phyloP scores from a whole-genome alignment of 1,140 invertebrate species.

The Sarcophaga bullata region DNA sequence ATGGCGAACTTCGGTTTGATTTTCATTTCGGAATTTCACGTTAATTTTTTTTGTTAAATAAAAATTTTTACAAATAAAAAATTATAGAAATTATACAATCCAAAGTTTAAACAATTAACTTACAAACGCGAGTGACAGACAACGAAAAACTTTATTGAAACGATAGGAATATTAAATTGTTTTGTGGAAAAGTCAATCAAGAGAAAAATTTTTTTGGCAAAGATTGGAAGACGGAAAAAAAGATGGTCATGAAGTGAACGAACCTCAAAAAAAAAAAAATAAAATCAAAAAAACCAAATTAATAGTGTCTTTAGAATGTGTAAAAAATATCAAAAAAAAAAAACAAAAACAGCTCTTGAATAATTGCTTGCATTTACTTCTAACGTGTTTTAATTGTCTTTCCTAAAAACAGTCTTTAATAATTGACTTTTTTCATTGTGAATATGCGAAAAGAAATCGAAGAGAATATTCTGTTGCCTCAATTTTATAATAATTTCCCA shows the following conservation, averaged over 20 bases:
- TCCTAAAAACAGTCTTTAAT: background rate
- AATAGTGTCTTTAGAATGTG: background rate
- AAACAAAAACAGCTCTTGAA: no score
- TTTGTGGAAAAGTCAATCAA: background rate
- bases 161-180: background rate
- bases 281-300: slow-evolving; percentile 19
- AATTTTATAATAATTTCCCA: no score
- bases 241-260: slow-evolving; percentile 36
- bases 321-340: background rate
- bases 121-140: background rate
- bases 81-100: background rate
- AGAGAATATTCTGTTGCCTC: no score
- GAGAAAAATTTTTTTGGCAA: slow-evolving; percentile 29
- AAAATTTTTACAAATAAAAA: slow-evolving; percentile 20
- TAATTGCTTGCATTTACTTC: background rate
- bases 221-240: slow-evolving; percentile 3
- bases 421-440: background rate
- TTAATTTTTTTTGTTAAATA: slow-evolving; percentile 42
- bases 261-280: slow-evolving; percentile 21
- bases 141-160: background rate
- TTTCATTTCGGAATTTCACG: slow-evolving; percentile 47
- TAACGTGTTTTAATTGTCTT: background rate
- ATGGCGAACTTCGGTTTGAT: slow-evolving; percentile 46
- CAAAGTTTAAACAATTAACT: background rate
- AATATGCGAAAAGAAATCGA: background rate